Base-by-base conservation (phyloP, 30 jellyfish, hydroid and myxozoan species). In the Mastigias papua region DNA sequence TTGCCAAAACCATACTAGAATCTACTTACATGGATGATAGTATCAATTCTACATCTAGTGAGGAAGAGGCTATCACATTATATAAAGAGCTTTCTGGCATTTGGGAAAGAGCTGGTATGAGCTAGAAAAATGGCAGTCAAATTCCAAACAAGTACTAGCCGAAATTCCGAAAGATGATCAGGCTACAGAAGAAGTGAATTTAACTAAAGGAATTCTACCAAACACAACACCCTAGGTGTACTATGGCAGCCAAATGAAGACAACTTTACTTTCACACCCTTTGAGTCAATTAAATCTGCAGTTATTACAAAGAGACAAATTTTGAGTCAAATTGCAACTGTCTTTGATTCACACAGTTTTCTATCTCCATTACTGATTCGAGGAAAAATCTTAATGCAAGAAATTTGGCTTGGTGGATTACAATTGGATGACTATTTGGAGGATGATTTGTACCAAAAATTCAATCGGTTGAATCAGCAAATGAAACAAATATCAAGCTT, bases 1-100 rank as follows among this genome's bases (percentile, higher is more conserved):
- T 95, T 51, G 48, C 94, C 58, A 91, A 90, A 66, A 64, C 93
- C 25, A 65, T 76, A 35, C 85, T 90, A 35, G 67, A 61, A 82
- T 90, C 88, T 58, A 84, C 97, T 57, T 90, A 90, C 78, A 90
- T 82, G 89, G 91, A 90, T 51, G 89, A 75, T 79, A 82, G 89
- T n/a, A 37, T 82, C 73, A 89, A 83, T 69, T 90, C 97, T 23
- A 84, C 54, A 51, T 23, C 48, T 34, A 89, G 67, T 68, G 92
- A 9, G 29, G 81, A 77, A 72, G 37, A 26, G 65, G 89, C 79
- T 11, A 57, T 81, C 79, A 21, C 5, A 54, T 25, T 54, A 2
- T 54, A 54, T 19, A 58, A 48, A 0, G 91, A 89, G 80, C 84
- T 80, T 27, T 30, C 76, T 1, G 69, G 62, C 30, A 69, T 87